These are phyloP conservation scores for Trachelus tabidus DNA, from an alignment of 2,888 invertebrate genomes.

Conservation along the genomic window DNA sequence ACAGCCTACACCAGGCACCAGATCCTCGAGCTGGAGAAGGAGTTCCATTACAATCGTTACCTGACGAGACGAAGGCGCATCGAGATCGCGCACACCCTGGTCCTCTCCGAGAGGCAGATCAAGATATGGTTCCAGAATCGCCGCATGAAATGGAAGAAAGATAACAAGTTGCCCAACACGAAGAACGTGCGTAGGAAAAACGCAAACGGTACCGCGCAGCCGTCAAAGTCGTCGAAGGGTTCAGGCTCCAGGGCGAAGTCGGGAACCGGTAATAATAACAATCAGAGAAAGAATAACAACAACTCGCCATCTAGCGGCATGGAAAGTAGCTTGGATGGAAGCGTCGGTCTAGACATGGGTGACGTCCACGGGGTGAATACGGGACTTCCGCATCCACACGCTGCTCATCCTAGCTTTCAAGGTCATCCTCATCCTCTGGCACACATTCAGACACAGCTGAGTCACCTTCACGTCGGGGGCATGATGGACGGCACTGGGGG, in stretches of 20 bases:
- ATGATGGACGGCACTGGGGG: conserved; percentile 61
- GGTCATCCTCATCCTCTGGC: conserved; percentile 66
- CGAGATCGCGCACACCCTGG: conserved; percentile 96
- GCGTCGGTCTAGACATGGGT: conserved; percentile 52
- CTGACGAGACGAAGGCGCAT: conserved; percentile 94
- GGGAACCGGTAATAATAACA: conserved; percentile 71
- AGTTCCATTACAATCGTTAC: conserved; percentile 98
- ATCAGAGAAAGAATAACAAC: conserved; percentile 74
- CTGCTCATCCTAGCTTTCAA: conserved; percentile 54
- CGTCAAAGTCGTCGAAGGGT: conserved; percentile 47
- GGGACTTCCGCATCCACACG: conserved; percentile 45
- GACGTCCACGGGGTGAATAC: conserved; percentile 56
- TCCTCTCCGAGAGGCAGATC: conserved; percentile 90
- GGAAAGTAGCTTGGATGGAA: conserved; percentile 58
- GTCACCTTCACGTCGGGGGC: conserved; percentile 60
- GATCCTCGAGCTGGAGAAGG: conserved; percentile 96
- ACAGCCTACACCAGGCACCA: conserved; percentile 98
- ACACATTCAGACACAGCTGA: conserved; percentile 65
- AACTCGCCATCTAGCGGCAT: conserved; percentile 60
- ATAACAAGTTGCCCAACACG: conserved; percentile 89
- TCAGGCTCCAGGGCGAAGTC: conserved; percentile 52
- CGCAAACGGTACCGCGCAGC: conserved; percentile 61
- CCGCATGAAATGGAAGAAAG: conserved; percentile 89
- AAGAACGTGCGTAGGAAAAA: conserved; percentile 77
- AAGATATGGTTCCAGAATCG: conserved; percentile 91